phyloP scores from a whole-genome alignment of 2,113 vertebrate species.

The Furnarius figulus region DNA sequence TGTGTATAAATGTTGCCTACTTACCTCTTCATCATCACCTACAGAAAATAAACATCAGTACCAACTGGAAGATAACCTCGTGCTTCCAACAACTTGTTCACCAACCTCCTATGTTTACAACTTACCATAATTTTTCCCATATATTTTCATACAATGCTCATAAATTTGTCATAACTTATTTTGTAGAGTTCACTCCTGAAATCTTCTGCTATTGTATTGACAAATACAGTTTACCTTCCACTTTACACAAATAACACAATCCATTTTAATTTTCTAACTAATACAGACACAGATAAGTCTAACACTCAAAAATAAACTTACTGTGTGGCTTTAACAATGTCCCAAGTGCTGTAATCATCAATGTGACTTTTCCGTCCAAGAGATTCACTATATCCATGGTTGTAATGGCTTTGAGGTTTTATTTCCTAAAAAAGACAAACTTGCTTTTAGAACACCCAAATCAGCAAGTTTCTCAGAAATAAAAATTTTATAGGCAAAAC shows the following conservation, averaged over 20 bases:
- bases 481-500: not conserved
- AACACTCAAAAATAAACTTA: constrained; percentile 76
- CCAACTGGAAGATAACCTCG: not conserved
- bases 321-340: constrained; percentile 99
- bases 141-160: not conserved
- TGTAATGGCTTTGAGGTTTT: constrained; percentile 95
- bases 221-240: not conserved
- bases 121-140: fast-evolving
- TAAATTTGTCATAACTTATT: not conserved
- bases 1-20: not conserved
- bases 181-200: not conserved
- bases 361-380: constrained; percentile 92
- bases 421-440: constrained; percentile 83
- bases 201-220: not conserved
- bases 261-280: not conserved
- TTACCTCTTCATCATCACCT: not conserved
- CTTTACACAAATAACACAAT: not conserved
- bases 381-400: constrained; percentile 92
- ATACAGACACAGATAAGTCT: not conserved
- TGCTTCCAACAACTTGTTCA: not conserved
- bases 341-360: constrained; percentile 99
- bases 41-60: not conserved
- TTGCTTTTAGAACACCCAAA: not conserved
- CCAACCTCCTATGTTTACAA: not conserved
- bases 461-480: not conserved